Conservation (phyloP, 2,888 invertebrate species). For the Drosophila neotestacea region DNA sequence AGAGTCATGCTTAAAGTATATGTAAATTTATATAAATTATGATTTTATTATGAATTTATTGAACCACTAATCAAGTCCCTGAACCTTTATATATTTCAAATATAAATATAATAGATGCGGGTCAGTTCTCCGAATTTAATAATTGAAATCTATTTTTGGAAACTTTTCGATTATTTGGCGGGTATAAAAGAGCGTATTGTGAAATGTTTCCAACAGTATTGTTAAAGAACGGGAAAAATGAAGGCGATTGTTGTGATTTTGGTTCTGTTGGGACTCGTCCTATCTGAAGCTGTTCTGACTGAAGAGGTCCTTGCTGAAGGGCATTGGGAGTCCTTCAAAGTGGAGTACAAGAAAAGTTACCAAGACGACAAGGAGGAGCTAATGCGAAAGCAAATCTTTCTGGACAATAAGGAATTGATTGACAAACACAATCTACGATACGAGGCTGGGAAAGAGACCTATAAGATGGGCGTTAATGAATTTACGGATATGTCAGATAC, state of each 20-base stretch:
- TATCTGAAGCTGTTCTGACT: background rate
- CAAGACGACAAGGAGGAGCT: conserved; percentile 16
- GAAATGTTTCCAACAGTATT: background rate
- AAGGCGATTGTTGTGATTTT: background rate
- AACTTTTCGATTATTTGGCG: background rate
- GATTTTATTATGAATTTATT: background rate
- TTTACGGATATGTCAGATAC: conserved; percentile 21
- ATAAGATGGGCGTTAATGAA: conserved; percentile 35
- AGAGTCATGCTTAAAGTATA: background rate
- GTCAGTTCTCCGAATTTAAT: background rate
- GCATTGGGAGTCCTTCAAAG: conserved; percentile 33
- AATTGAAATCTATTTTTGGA: background rate
- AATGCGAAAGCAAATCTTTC: conserved; percentile 27
- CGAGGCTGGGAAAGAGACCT: conserved; percentile 15
- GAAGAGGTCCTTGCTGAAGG: background rate
- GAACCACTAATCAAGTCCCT: background rate
- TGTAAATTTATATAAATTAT: background rate
- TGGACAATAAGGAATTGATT: conserved; percentile 25
- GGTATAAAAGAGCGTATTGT: background rate
- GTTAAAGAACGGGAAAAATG: background rate
- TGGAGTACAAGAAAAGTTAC: conserved; percentile 15
- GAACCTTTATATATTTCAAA: background rate
- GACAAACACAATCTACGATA: conserved; percentile 28
- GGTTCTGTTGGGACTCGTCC: conserved; percentile 6
- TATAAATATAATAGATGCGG: background rate